Base-by-base conservation (phyloP, 2,797 vertebrate species). In the Erithacus rubecula region DNA sequence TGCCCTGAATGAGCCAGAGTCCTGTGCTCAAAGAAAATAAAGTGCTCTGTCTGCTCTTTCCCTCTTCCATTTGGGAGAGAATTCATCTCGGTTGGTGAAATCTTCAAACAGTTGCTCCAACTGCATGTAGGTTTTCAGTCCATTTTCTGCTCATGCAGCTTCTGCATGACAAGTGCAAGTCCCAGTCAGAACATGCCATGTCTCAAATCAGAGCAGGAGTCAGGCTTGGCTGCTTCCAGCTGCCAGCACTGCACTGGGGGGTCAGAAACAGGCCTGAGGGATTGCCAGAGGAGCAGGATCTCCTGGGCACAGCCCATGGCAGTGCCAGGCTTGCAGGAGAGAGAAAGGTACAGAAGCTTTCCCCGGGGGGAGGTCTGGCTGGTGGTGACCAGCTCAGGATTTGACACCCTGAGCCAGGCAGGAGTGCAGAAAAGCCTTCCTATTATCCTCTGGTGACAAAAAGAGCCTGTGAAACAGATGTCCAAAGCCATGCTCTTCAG, bases 381-480 rank as follows among this genome's bases (percentile, higher is more conserved):
- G 18, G 24, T 86, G 74, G 17, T 1, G 4, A 49, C 0, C 51
- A 30, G 51, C 51, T 52, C 51, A 30, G 17, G 29, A 0, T 15
- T 49, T 65, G 60, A 90, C 22, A 71, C 52, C 26, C 63, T 8
- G 39, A 91, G 74, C 77, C 10, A 2, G 0, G 4, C 76, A 59
- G 88, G 67, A 79, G 76, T 16, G 2, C n/a, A 12, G 83, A 37
- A 80, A 81, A 79, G 68, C 82, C 30, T 89, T 39, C 39, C 81
- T 89, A 52, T 91, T 95, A 74, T 76, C 94, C 72, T 89, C 67
- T 69, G 32, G 49, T 80, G 75, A 81, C 90, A 89, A 89, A 95
- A 87, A 71, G 84, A 95, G 36, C 26, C 62, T 17, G 2, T 23
- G 46, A 90, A 93, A 76, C 71, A 84, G 58, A 93, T 68, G 72